Percentiles rank a stretch among this genome's conserved stretches.
phyloP scores from a whole-genome alignment of 1,140 invertebrate species.

The Leptopilina clavipes region DNA sequence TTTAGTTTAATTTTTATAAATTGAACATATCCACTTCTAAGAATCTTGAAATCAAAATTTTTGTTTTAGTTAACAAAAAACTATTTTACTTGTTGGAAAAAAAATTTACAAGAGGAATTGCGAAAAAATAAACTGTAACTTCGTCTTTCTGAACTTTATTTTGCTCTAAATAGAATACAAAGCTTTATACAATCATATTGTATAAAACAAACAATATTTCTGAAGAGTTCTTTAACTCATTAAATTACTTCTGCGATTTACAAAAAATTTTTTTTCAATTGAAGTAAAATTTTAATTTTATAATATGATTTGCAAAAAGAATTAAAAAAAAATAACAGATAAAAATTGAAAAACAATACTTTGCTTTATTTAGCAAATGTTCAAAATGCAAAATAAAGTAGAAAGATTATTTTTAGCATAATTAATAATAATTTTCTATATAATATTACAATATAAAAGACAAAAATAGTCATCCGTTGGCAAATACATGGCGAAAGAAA shows the following conservation, averaged over 20 bases:
- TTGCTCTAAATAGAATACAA: slow-evolving; percentile 27
- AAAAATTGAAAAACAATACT: no score
- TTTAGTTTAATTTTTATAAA: no score
- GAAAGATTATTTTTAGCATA: slow-evolving; percentile 25
- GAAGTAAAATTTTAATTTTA: neutral
- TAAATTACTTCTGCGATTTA: neutral
- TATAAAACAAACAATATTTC: neutral
- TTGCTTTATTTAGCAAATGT: no score
- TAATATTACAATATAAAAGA: slow-evolving; percentile 22
- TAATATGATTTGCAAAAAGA: neutral
- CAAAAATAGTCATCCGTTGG: slow-evolving; percentile 24
- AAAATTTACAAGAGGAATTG: neutral
- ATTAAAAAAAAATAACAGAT: no score
- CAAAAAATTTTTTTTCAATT: no score
- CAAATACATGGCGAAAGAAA: slow-evolving; percentile 9
- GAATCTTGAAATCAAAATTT: no score
- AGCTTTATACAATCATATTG: slow-evolving; percentile 1
- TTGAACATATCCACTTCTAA: no score
- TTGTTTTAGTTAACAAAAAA: neutral
- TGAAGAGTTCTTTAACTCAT: neutral
- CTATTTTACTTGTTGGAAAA: neutral
- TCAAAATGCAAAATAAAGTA: slow-evolving; percentile 13
- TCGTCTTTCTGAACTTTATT: slow-evolving; percentile 26
- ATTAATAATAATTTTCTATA: slow-evolving; percentile 29
- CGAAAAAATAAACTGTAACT: neutral